Percentiles rank a stretch among this genome's conserved stretches.
These are phyloP conservation scores for Tipula lateralis DNA, from an alignment of 2,888 invertebrate genomes.

Conservation along the genomic window DNA sequence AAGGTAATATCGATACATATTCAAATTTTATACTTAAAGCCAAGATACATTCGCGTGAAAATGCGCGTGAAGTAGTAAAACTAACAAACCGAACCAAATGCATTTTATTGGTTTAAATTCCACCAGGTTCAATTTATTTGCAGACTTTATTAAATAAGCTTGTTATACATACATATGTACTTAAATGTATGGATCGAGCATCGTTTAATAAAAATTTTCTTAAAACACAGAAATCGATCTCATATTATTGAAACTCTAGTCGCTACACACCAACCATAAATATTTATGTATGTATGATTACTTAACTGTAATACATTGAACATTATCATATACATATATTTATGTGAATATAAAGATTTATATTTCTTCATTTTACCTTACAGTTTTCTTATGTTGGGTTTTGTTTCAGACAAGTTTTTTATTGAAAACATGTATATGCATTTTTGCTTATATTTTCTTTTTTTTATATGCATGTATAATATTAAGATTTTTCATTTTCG, in stretches of 20 bases:
- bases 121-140: no score
- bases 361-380: neutral
- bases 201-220: neutral
- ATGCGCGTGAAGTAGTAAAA: no score
- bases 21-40: neutral
- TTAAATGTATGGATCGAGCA: neutral
- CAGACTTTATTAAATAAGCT: neutral
- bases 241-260: neutral
- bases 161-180: neutral
- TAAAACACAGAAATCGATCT: neutral
- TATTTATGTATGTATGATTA: neutral
- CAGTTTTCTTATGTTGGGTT: neutral
- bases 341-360: neutral
- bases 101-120: no score
- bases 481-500: conserved; percentile 24
- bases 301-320: neutral
- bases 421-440: neutral
- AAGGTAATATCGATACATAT: neutral
- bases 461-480: neutral
- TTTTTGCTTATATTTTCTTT: conserved; percentile 7
- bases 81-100: no score
- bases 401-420: neutral
- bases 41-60: no score
- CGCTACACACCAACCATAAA: neutral
- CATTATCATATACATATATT: neutral